Base-by-base conservation (phyloP, 92 coral and sea anemone genomes). In the Parazoanthus atlanticus region DNA sequence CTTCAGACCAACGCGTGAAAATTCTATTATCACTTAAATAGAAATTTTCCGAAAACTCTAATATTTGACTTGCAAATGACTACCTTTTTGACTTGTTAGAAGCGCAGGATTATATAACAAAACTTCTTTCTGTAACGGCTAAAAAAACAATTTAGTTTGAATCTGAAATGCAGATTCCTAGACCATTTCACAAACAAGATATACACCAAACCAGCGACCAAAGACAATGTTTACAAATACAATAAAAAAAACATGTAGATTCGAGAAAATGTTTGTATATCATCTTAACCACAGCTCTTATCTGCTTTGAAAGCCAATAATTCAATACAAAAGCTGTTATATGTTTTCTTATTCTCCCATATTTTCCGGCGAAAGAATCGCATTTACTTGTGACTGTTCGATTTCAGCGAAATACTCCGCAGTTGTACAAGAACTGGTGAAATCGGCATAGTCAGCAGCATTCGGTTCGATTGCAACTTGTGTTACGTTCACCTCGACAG, bases 401-500 rank as follows among this genome's bases (percentile, higher is more conserved):
- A 84, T 84, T 28, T 76, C 87, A 11, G 86, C n/a, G 67, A 84
- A 84, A 29, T 84, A 84, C 38, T 74, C 78, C 25, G 76, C 78
- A 65, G 87, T 11, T 26, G 87, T 28, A 71, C 79, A 84, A 43
- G 74, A 26, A 41, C 38, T 70, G 23, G 87, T 46, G 87, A 84
- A 77, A 65, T 52, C 80, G 69, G 70, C 58, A 91, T 74, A 65
- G 9, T 76, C 82, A 1, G 65, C 78, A 17, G 90, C 41, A 84
- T 71, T 71, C 31, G 75, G 76, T 84, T 84, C 87, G n/a, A 84
- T 70, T 15, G 87, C 87, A 1, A 90, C 94, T 78, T 88, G 93
- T 26, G 98, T 93, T 0, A 95, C 89, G 66, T 90, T 91, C 30
- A 95, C 89, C 82, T 90, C 94, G 25, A 93, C 98, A 1, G 94